These are phyloP conservation scores for Heteromurus nitidus DNA, from an alignment of 2,888 invertebrate genomes.

Conservation along the genomic window DNA sequence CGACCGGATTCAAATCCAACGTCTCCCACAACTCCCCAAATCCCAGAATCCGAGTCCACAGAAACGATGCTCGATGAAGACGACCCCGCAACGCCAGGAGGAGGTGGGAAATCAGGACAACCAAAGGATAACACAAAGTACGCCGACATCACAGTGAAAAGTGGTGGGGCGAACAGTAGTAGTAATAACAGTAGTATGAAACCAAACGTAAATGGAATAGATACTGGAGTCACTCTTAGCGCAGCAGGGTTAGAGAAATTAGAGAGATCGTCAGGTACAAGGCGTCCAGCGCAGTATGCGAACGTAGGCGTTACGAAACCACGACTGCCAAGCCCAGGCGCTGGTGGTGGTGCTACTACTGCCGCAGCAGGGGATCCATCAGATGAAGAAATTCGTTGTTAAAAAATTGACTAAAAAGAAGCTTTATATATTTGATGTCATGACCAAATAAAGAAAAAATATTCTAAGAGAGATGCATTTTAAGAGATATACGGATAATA, in stretches of 20 bases:
- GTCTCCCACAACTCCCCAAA: slow-evolving; percentile 69
- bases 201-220: slow-evolving; percentile 68
- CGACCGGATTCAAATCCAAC: slow-evolving; percentile 59
- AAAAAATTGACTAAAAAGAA: slow-evolving; percentile 32
- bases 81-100: slow-evolving; percentile 38
- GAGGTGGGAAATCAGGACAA: neutral
- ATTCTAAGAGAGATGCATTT: slow-evolving; percentile 5
- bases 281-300: slow-evolving; percentile 68
- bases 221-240: slow-evolving; percentile 72
- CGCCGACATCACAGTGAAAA: slow-evolving; percentile 53
- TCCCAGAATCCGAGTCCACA: slow-evolving; percentile 78
- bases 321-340: slow-evolving; percentile 49
- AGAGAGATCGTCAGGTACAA: slow-evolving; percentile 51
- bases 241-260: slow-evolving; percentile 69
- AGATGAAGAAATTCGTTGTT: slow-evolving; percentile 73
- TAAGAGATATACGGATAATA: neutral
- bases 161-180: slow-evolving; percentile 29
- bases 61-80: slow-evolving; percentile 77
- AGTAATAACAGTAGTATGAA: slow-evolving; percentile 39
- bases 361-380: slow-evolving; percentile 40
- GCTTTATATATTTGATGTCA: slow-evolving; percentile 40
- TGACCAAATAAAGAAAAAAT: slow-evolving; percentile 40
- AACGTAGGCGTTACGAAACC: slow-evolving; percentile 70
- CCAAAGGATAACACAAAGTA: slow-evolving; percentile 46
- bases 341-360: slow-evolving; percentile 9